Base-by-base conservation (phyloP, 2,888 invertebrate species). In the Scaptomyza caliginosa region DNA sequence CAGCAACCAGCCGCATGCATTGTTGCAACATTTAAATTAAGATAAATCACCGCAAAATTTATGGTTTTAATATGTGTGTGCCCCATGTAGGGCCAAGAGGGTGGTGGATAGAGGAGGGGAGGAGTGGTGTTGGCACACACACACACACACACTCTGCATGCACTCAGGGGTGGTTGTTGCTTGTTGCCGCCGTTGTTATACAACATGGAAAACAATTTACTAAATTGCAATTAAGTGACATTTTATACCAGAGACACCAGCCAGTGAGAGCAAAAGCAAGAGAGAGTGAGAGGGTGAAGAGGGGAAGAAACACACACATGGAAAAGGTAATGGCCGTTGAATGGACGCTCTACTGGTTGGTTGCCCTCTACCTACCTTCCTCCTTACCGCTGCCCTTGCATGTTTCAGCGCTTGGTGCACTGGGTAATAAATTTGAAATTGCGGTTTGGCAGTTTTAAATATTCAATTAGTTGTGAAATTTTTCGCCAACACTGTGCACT, bases 11-110 rank as follows among this genome's bases (percentile, higher is more conserved):
- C 72, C 65, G 68, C 71, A 74, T 74, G 87, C 77, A 86, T 83
- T 85, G 86, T 84, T 88, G 88, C 89, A 89, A 88, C 89, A 90
- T 89, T 90, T 90, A 90, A 90, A 90, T 90, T 90, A 90, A 90
- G 89, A 90, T 90, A 90, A 90, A 90, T 90, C 90, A 90, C 88
- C 88, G 85, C 86, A 90, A 81, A 89, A 90, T 90, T 87, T 90
- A 89, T 90, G 86, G 88, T 80, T 89, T 89, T 87, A 86, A 88
- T 84, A 84, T 76, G 71, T 67, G 56, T 74, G 45, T 42, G 45
- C 39, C 17, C 32, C 46, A 50, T 46, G 34, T 45, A 28, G 46
- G 24, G 39, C 28, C 10, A 2, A 21, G 24, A 17, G 24, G 11
- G 49, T n/a, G n/a, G n/a, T n/a, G n/a, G n/a, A n/a, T n/a, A n/a